Conservation (phyloP, 2,113 vertebrate species). For the Mesitornis unicolor region DNA sequence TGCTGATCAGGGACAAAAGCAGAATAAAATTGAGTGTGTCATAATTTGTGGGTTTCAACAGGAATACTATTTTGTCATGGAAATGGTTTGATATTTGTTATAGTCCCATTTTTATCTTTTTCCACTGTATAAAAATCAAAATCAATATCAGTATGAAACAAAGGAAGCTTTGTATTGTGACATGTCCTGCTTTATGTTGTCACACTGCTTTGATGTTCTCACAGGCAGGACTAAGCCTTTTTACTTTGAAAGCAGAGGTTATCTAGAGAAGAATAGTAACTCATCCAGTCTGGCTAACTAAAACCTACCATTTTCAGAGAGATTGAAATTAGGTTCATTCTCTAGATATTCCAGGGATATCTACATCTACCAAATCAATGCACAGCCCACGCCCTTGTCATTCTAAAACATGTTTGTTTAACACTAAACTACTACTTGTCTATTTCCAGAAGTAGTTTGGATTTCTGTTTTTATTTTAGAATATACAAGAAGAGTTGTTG, state of each 20-base stretch:
- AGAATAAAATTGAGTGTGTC: not conserved
- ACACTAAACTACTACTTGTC: not conserved
- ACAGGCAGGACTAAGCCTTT: constrained; percentile 45
- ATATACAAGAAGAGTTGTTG: not conserved
- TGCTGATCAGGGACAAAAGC: not conserved
- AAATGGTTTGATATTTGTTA: not conserved
- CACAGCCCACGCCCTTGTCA: not conserved
- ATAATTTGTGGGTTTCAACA: not conserved
- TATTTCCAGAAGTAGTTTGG: not conserved
- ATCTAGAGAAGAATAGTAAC: constrained; percentile 21
- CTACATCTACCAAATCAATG: not conserved
- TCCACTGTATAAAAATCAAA: not conserved
- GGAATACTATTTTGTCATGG: not conserved
- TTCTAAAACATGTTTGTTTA: not conserved
- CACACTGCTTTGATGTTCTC: constrained; percentile 42
- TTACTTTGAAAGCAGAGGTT: constrained; percentile 40
- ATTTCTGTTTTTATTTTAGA: constrained; percentile 11
- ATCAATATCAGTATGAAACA: constrained; percentile 41
- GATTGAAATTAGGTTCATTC: constrained; percentile 25
- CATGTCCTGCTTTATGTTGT: constrained; percentile 18
- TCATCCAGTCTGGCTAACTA: constrained; percentile 1
- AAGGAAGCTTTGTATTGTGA: constrained; percentile 35
- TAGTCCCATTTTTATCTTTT: not conserved
- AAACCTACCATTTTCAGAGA: constrained; percentile 47
- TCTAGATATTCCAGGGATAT: constrained; percentile 3